Conservation (phyloP, 2,888 invertebrate species). For the Pollenia amentaria region DNA sequence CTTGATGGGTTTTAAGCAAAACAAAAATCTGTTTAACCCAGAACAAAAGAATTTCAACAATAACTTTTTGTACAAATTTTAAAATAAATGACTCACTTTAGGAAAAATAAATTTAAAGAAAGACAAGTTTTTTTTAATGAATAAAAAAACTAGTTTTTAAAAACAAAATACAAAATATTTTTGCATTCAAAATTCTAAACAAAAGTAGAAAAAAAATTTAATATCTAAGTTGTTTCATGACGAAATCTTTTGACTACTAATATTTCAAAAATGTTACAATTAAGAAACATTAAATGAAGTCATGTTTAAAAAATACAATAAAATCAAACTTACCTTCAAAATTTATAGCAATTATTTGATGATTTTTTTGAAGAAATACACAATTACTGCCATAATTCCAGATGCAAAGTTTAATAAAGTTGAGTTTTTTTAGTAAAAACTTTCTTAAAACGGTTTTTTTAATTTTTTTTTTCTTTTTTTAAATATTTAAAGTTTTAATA, state of each 20-base stretch:
- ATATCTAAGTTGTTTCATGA: background rate
- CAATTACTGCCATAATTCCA: slow-evolving; percentile 8
- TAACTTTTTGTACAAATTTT: slow-evolving; percentile 4
- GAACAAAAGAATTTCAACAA: background rate
- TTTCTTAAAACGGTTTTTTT: background rate
- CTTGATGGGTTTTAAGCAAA: background rate
- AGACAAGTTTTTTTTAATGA: slow-evolving; percentile 33
- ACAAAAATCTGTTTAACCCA: background rate
- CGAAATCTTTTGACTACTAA: slow-evolving; percentile 27
- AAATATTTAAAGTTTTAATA: background rate
- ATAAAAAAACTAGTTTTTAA: background rate
- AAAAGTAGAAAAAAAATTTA: slow-evolving; percentile 4
- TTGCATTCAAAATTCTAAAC: slow-evolving; percentile 7
- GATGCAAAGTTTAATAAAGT: background rate
- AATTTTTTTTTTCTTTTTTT: background rate
- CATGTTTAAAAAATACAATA: background rate
- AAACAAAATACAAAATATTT: background rate
- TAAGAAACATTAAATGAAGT: slow-evolving; percentile 3
- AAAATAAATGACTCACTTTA: background rate
- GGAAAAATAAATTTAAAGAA: background rate
- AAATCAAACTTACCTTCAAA: slow-evolving; percentile 27
- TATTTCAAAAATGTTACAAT: background rate
- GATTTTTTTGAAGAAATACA: background rate
- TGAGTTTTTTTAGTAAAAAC: background rate
- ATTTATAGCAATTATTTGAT: background rate